These are phyloP conservation scores for Megalops cyprinoides DNA, from an alignment of 2,797 vertebrate genomes.

Conservation along the genomic window DNA sequence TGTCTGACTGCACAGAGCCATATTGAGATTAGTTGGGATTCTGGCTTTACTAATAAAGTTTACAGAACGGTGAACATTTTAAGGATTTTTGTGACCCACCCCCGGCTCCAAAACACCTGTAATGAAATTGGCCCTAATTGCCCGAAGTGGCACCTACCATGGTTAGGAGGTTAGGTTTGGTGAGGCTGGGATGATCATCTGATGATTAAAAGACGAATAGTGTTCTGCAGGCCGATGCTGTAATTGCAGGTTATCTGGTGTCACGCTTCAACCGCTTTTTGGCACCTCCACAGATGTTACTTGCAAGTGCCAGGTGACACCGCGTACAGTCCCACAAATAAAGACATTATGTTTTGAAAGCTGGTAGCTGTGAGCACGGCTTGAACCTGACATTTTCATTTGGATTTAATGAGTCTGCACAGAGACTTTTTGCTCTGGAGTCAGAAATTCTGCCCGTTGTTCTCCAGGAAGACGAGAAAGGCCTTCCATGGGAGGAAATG, in stretches of 20 bases:
- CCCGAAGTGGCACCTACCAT: too few species aligned
- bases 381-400: neutral
- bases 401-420: neutral
- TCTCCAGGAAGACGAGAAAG: neutral
- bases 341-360: constrained; percentile 1
- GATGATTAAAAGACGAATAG: neutral
- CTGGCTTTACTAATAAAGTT: neutral
- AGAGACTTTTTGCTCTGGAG: neutral
- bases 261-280: neutral
- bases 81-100: too few species aligned
- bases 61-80: neutral
- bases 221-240: neutral
- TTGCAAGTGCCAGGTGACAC: constrained; percentile 61
- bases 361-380: neutral
- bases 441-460: neutral
- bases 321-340: neutral
- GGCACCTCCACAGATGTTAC: constrained; percentile 65
- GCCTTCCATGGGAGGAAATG: neutral
- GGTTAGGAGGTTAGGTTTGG: too few species aligned
- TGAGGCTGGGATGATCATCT: neutral
- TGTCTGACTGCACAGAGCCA: neutral
- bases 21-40: neutral
- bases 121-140: neutral
- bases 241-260: constrained; percentile 17
- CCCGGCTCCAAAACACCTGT: neutral